These are phyloP conservation scores for Ophion obscuratus DNA, from an alignment of 2,888 invertebrate genomes.

Conservation along the genomic window DNA sequence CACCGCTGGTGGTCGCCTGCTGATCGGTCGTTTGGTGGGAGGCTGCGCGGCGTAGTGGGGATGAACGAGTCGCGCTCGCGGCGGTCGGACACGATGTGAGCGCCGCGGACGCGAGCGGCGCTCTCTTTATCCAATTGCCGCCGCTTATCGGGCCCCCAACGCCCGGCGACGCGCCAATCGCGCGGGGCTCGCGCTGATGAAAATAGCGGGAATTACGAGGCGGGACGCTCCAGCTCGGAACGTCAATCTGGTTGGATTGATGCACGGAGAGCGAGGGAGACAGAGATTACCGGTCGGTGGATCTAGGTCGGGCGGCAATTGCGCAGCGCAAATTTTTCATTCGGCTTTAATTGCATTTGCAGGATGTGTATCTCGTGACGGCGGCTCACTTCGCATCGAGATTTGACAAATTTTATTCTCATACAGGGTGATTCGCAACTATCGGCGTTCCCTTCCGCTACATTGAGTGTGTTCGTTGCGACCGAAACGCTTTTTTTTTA, in stretches of 20 bases:
- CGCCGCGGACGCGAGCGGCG: slow-evolving; percentile 73
- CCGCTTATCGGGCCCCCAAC: slow-evolving; percentile 69
- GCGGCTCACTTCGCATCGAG: no score
- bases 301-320: not conserved
- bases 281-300: not conserved
- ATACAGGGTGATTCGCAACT: no score
- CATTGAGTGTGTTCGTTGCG: no score
- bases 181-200: slow-evolving; percentile 26
- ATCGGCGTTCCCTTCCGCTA: no score
- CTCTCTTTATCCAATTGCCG: slow-evolving; percentile 73
- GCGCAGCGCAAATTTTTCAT: not conserved
- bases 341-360: not conserved
- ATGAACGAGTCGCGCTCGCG: slow-evolving; percentile 18
- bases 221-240: not conserved
- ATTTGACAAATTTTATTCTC: no score
- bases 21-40: slow-evolving; percentile 64
- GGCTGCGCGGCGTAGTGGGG: slow-evolving; percentile 49
- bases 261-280: not conserved
- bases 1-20: slow-evolving; percentile 45
- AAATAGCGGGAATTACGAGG: slow-evolving; percentile 48
- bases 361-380: not conserved
- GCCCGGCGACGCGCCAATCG: slow-evolving; percentile 68
- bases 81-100: slow-evolving; percentile 68
- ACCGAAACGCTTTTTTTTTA: no score
- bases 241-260: not conserved